Evolutionary conservation across 2,113 vertebrate species (phyloP), one percentile per base, ranked within the genome.

Genomic region (Elanus axillaris): DNA sequence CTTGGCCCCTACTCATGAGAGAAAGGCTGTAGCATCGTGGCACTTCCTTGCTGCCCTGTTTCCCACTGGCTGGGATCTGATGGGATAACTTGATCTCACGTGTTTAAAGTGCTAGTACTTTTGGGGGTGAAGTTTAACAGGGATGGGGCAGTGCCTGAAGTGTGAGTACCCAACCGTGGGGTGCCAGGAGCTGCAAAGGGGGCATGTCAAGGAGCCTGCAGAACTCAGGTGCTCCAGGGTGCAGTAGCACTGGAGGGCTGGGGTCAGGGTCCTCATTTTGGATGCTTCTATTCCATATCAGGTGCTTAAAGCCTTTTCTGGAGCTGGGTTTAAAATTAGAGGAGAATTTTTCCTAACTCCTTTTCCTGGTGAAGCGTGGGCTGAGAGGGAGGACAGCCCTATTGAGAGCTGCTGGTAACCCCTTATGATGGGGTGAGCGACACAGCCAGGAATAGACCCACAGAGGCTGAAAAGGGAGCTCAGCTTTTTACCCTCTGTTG

Each of bases 361-460:
- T 93, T 93, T 93, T 58, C 69, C 85, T 76, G 85, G 92, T 0
- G 0, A 92, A 96, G 94, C 48, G 92, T 96, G 85, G 94, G 96
- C 80, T 94, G 93, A 96, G 94, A 96, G 93, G 93, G 95, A 97
- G 93, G 92, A 95, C 96, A 95, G 86, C 86, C 96, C 95, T 95
- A 87, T 60, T 95, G 95, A 96, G 89, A 95, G 75, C 88, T 88
- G 66, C 92, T 96, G 88, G 90, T 96, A 97, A 95, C 96, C 96
- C 85, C 87, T 86, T 94, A 95, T 96, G 90, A 96, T 95, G 92
- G 90, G 93, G 87, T 67, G 78, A 96, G 74, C 7, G n/a, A 93
- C 27, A 8, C 63, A 94, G 75, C 85, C 85, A 96, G 94, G 81
- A 97, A 96, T 88, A 97, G 89, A 94, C 91, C 91, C 86, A 87